A percentile compares a stretch with the other conserved stretches of the same genome.
These are phyloP conservation scores for Saxidomus purpurata DNA, from an alignment of 1,140 invertebrate genomes.

Conservation along the genomic window DNA sequence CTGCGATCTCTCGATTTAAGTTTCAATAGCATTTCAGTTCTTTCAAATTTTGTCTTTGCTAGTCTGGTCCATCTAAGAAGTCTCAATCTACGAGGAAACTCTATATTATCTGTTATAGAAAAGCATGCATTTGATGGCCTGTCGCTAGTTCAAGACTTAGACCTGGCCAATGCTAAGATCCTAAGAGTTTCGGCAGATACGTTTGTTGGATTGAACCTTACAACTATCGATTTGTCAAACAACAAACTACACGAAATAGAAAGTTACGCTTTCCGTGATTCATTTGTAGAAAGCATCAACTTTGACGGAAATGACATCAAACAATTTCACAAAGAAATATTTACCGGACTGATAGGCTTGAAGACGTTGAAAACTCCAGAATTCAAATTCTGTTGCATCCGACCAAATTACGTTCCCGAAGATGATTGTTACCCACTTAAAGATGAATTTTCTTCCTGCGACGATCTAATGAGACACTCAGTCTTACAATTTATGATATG, in stretches of 20 bases:
- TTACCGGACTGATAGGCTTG: neutral
- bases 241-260: neutral
- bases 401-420: neutral
- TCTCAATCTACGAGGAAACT: neutral
- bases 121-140: neutral
- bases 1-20: neutral
- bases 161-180: neutral
- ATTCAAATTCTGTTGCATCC: neutral
- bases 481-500: no score
- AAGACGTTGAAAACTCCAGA: neutral
- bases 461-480: no score
- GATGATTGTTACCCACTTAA: constrained; percentile 68
- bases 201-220: no score
- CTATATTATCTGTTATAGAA: neutral
- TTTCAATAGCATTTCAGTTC: neutral
- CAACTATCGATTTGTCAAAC: no score
- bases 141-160: neutral
- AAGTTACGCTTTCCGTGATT: neutral
- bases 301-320: neutral
- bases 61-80: neutral
- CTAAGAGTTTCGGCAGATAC: neutral
- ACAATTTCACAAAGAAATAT: neutral
- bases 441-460: neutral
- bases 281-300: neutral
- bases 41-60: neutral